A percentile compares a stretch with the other conserved stretches of the same genome.
Evolutionary conservation across 1,140 invertebrate species (phyloP).

Genomic region (Diachasmimorpha longicaudata): DNA sequence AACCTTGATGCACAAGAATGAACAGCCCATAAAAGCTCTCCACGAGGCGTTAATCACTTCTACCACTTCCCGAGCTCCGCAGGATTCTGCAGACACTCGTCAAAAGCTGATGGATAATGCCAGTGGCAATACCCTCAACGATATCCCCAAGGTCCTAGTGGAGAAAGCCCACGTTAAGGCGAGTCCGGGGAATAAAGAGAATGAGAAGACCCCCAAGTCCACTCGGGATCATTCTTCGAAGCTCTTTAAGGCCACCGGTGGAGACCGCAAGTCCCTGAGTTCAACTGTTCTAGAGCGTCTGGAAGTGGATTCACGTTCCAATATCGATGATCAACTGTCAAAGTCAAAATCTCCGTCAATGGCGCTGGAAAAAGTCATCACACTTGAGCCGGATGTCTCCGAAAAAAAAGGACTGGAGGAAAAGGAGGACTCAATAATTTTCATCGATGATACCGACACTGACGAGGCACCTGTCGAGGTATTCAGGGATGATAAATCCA

Average conservation of each 20-base stretch:
- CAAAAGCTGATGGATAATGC: not conserved
- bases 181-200: slow-evolving; percentile 37
- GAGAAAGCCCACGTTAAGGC: slow-evolving; percentile 22
- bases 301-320: not conserved
- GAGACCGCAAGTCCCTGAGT: not conserved
- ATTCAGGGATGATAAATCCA: not conserved
- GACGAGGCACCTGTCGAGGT: not conserved
- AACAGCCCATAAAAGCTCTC: not conserved
- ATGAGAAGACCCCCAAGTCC: not conserved
- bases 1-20: no score
- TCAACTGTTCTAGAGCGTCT: not conserved
- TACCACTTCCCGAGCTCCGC: not conserved
- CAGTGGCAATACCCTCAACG: not conserved
- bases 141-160: slow-evolving; percentile 25
- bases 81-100: slow-evolving; percentile 18
- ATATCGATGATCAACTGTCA: not conserved
- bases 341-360: not conserved
- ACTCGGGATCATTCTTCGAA: not conserved
- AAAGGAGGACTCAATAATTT: not conserved
- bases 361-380: no score
- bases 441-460: not conserved
- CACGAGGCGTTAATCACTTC: not conserved
- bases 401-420: not conserved
- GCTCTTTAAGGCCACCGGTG: not conserved
- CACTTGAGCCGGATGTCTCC: no score